A percentile compares a stretch with the other conserved stretches of the same genome.
phyloP scores from a whole-genome alignment of 2,888 invertebrate genomes.

The Napeogenes inachia region DNA sequence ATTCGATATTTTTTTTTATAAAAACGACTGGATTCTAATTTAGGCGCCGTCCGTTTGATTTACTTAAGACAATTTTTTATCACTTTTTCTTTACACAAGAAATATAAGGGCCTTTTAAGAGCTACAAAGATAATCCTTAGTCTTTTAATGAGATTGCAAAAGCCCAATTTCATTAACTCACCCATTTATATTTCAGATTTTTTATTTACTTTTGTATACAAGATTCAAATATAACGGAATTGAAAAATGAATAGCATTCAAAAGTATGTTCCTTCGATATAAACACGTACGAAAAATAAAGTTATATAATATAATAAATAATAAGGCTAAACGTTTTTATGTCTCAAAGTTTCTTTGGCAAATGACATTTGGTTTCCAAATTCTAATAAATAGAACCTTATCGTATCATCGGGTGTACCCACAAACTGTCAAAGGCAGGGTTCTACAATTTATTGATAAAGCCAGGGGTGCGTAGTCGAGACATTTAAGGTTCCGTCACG shows the following conservation, averaged over 20 bases:
- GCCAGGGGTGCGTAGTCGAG: slow-evolving; percentile 42
- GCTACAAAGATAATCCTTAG: neutral
- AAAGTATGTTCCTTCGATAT: no score
- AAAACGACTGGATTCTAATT: no score
- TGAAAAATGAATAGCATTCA: no score
- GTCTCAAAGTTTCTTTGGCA: neutral
- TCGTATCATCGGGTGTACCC: slow-evolving; percentile 6
- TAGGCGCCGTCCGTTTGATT: no score
- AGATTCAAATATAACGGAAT: no score
- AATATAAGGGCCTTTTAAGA: neutral
- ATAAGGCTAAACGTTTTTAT: neutral
- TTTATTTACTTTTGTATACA: no score
- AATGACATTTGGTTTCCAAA: neutral
- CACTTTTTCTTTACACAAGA: neutral
- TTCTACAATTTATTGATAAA: slow-evolving; percentile 24
- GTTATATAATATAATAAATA: neutral
- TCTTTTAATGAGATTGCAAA: slow-evolving; percentile 1
- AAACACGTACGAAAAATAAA: no score
- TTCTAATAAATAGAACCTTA: slow-evolving; percentile 6
- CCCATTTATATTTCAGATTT: no score
- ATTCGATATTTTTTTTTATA: no score
- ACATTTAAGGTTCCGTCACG: slow-evolving; percentile 52
- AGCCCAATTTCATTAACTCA: neutral
- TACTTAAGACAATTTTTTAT: neutral
- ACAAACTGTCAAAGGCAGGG: slow-evolving; percentile 19